phyloP scores from a whole-genome alignment of 2,113 vertebrate genomes.

The Paratilapia polleni region DNA sequence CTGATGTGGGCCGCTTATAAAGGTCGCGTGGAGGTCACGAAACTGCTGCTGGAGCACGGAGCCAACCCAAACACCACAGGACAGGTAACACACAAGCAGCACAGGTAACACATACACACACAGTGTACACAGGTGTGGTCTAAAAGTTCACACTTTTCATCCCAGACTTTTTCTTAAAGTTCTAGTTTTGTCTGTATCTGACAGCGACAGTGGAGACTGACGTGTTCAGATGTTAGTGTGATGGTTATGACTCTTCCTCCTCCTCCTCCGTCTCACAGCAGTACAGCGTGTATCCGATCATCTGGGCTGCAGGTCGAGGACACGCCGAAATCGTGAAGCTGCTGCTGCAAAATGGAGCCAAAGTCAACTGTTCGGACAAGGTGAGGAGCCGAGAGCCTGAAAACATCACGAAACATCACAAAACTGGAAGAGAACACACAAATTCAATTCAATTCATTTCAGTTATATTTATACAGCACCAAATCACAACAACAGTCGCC shows the following conservation, averaged over 20 bases:
- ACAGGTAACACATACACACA: constrained; percentile 83
- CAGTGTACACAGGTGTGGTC: no score
- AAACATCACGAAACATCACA: neutral
- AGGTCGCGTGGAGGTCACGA: constrained; percentile 87
- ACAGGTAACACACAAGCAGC: constrained; percentile 89
- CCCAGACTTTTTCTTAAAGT: no score
- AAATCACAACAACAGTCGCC: no score
- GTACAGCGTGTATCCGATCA: constrained; percentile 97
- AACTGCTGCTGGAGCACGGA: constrained; percentile 88
- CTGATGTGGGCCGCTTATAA: constrained; percentile 97
- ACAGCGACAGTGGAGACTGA: no score
- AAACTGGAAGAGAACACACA: neutral
- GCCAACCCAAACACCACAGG: constrained; percentile 95
- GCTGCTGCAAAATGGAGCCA: constrained; percentile 88
- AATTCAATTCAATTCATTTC: no score
- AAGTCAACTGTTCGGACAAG: constrained; percentile 99
- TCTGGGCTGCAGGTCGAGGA: constrained; percentile 96
- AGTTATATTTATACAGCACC: no score
- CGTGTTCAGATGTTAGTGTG: neutral
- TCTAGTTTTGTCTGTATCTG: no score
- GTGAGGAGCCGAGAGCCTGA: constrained; percentile 67
- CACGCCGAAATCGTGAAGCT: constrained; percentile 91
- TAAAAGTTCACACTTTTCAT: no score
- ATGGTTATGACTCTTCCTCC: neutral
- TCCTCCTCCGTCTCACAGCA: constrained; percentile 77